Base-by-base conservation (phyloP, 2,113 vertebrate species). In the Silurus meridionalis region DNA sequence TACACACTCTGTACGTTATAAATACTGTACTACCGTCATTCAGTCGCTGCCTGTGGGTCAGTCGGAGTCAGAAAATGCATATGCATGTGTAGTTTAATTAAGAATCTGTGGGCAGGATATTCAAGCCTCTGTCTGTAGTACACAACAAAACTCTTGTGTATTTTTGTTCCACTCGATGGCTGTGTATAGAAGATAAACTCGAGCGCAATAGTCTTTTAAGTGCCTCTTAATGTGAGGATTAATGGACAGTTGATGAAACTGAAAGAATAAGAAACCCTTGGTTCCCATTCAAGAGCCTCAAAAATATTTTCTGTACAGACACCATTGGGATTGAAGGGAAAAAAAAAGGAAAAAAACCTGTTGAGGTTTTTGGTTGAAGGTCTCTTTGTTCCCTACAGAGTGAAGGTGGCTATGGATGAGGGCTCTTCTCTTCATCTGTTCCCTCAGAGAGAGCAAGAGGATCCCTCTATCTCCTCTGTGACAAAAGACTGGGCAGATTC, bases 221-320 rank as follows among this genome's bases (percentile, higher is more conserved):
- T 90, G 90, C 85, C 88, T 91, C 84, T 88, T 93, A 93, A 94
- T 92, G 90, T 94, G 91, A 92, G 92, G 91, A 94, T 93, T 91
- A 93, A 93, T 92, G 89, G 91, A 87, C 83, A 87, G 82, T 89
- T 28, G 91, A 92, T 17, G 90, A 90, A 88, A 91, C 89, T 67
- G 80, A 72, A 87, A 82, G 80, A 87, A 53, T 57, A 21, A 14
- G 67, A 78, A 83, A 58, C 80, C 28, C 53, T 83, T 67, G 78
- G 61, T 87, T 78, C 71, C 3, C 7, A 64, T 87, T 63, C 48
- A 66, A 77, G 57, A 74, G 83, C 37, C 69, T 61, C 8, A 8
- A 84, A 84, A 74, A 74, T 74, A 74, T 84, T 75, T 74, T 86
- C 69, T 46, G 67, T 71, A 69, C 28, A 17, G 80, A 61, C 50